Evolutionary conservation across 2,113 vertebrate species (phyloP).

Genomic region (Uria aalge): DNA sequence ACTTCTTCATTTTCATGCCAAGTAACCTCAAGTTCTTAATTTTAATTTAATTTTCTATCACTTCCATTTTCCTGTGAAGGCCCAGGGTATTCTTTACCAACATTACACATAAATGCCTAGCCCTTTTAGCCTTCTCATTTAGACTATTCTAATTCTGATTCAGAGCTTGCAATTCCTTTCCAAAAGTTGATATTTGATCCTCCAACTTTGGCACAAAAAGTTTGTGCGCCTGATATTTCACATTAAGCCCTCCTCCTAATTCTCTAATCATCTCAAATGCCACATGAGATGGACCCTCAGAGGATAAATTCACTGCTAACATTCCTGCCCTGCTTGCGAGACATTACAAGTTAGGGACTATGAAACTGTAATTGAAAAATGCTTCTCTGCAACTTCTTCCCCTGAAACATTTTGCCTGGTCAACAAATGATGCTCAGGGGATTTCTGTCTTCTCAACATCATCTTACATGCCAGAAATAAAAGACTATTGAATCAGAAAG

Average conservation of each 20-base stretch:
- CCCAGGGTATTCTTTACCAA: not conserved
- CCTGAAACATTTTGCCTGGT: not conserved
- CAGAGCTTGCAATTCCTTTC: not conserved
- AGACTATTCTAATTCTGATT: not conserved
- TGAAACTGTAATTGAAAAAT: constrained; percentile 26
- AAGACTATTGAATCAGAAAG: not conserved
- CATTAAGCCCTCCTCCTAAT: constrained; percentile 26
- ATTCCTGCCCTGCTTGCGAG: not conserved
- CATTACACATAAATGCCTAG: not conserved
- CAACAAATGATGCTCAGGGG: constrained; percentile 10
- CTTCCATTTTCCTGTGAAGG: not conserved
- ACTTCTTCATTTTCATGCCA: not conserved
- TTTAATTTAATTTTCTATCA: not conserved
- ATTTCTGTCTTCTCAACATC: not conserved
- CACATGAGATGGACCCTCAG: constrained; percentile 2
- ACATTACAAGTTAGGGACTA: not conserved
- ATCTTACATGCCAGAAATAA: not conserved
- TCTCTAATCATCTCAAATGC: constrained; percentile 47
- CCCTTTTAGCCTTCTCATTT: not conserved
- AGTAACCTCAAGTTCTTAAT: not conserved
- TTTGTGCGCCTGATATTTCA: constrained; percentile 30
- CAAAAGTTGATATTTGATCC: constrained; percentile 19
- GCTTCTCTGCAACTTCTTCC: not conserved
- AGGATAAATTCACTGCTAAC: constrained; percentile 9
- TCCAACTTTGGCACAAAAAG: not conserved